A percentile compares a stretch with the other conserved stretches of the same genome.
These are phyloP conservation scores for Choloepus didactylus DNA, from an alignment of 2,797 vertebrate species.

Conservation along the genomic window DNA sequence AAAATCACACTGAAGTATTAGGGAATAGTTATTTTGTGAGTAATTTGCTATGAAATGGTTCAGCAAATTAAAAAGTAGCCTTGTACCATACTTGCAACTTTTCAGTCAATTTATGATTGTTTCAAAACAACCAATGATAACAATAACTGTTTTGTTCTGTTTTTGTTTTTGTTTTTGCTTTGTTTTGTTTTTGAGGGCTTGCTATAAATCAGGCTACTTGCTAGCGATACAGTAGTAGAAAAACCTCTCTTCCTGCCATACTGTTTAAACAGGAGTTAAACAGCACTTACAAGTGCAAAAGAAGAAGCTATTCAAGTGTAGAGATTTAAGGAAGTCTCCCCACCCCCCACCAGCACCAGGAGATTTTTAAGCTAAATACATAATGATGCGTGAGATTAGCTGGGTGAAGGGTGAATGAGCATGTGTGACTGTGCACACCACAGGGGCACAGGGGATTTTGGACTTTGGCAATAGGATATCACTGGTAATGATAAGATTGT, in stretches of 20 bases:
- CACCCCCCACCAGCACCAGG: background rate
- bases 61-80: background rate
- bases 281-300: background rate
- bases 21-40: background rate
- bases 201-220: background rate
- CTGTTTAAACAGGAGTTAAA: background rate
- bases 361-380: background rate
- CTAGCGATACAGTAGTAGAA: background rate
- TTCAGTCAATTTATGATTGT: background rate
- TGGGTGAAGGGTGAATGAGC: background rate
- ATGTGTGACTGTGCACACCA: background rate
- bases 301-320: background rate
- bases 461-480: background rate
- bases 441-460: background rate
- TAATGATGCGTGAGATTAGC: background rate
- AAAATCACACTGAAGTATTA: background rate
- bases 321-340: background rate
- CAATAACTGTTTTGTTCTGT: too few species aligned
- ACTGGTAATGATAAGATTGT: background rate
- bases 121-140: conserved; percentile 30
- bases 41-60: background rate
- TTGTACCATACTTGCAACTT: background rate
- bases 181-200: background rate
- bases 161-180: too few species aligned
- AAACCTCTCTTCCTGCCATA: background rate